Conservation (phyloP, 2,113 vertebrate species). For the Bambusicola thoracicus region DNA sequence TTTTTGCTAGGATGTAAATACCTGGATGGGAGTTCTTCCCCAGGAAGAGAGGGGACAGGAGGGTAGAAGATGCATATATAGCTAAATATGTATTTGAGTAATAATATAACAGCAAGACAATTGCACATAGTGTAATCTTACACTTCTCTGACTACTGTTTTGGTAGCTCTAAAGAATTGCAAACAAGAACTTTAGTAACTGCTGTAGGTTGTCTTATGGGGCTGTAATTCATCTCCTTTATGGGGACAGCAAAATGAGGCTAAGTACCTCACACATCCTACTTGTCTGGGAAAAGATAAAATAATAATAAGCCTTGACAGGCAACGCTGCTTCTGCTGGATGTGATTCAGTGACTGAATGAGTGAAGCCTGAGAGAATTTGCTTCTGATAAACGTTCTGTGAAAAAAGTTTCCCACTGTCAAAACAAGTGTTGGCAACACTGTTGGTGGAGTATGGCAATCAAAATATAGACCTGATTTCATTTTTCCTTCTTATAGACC, state of each 20-base stretch:
- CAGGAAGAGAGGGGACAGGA: neutral
- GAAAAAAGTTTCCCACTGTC: neutral
- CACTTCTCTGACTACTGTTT: neutral
- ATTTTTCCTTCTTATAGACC: neutral
- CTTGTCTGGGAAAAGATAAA: neutral
- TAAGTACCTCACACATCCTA: neutral
- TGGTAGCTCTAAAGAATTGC: neutral
- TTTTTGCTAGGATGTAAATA: neutral
- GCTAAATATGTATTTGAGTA: neutral
- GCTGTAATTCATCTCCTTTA: neutral
- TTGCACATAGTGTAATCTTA: neutral
- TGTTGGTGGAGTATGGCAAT: rapidly evolving
- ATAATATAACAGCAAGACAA: neutral
- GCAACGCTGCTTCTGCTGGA: neutral
- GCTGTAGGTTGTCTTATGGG: neutral
- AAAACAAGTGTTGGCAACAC: neutral
- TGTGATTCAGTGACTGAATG: neutral
- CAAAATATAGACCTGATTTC: neutral
- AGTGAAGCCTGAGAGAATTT: neutral
- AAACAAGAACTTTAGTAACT: neutral
- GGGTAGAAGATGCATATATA: neutral
- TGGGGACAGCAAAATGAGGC: neutral
- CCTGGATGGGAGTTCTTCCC: neutral
- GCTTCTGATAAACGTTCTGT: neutral
- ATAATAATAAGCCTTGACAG: neutral